Percentiles rank a stretch among this genome's conserved stretches.
Evolutionary conservation across 1,140 invertebrate species (phyloP).

Genomic region (Elysia chlorotica): DNA sequence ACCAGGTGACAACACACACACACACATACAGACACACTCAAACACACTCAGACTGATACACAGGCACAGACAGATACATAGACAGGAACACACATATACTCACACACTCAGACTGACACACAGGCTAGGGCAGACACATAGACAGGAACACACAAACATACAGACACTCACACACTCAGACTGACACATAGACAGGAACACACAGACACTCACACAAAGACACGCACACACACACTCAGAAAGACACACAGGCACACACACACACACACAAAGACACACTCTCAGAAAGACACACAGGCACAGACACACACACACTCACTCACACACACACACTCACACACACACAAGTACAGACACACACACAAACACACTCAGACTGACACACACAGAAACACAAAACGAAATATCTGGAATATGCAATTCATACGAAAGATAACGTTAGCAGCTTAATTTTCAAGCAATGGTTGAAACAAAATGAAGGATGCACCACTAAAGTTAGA

Average conservation of each 20-base stretch:
- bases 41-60: background rate
- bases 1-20: constrained; percentile 14
- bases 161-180: background rate
- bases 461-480: background rate
- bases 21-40: constrained; percentile 6
- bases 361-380: constrained; percentile 3
- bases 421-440: background rate
- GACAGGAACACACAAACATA: background rate
- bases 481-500: background rate
- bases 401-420: too few relatives aligned
- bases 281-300: background rate
- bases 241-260: background rate
- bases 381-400: too few relatives aligned
- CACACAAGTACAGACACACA: background rate
- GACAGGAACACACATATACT: constrained; percentile 6
- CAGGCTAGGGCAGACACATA: constrained; percentile 4
- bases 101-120: background rate
- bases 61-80: background rate
- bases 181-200: background rate
- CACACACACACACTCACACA: background rate
- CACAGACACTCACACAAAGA: background rate
- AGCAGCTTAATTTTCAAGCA: background rate
- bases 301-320: background rate
- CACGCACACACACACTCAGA: background rate
- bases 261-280: background rate